Percentiles rank a stretch among this genome's conserved stretches.
These are phyloP conservation scores for Melinopterus prodromus DNA, from an alignment of 2,888 invertebrate genomes.

Conservation along the genomic window DNA sequence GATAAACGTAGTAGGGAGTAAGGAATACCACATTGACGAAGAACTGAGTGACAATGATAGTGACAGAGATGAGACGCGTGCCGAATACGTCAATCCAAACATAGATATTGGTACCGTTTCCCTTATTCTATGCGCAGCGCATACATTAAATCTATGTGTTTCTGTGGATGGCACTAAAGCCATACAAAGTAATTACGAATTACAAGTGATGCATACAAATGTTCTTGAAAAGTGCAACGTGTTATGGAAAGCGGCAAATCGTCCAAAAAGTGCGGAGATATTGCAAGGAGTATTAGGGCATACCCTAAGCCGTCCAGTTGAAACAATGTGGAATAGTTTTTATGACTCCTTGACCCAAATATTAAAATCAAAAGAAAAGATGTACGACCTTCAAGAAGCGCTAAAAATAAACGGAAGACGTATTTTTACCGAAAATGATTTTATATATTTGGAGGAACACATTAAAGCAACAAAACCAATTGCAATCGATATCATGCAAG, in stretches of 20 bases:
- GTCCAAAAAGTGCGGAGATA: constrained; percentile 20
- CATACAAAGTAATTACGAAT: neutral
- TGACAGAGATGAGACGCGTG: no score
- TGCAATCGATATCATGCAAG: constrained; percentile 12
- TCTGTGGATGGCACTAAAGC: neutral
- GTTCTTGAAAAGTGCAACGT: constrained; percentile 8
- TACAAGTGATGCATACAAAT: neutral
- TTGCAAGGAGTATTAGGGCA: constrained; percentile 16
- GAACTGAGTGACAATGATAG: no score
- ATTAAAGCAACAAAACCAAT: neutral
- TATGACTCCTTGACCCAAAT: constrained; percentile 19
- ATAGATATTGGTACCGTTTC: neutral
- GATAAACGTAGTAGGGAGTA: no score
- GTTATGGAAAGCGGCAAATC: constrained; percentile 19
- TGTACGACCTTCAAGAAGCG: neutral
- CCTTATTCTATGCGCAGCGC: neutral
- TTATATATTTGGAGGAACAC: constrained; percentile 13
- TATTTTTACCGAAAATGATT: constrained; percentile 12
- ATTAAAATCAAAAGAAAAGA: constrained; percentile 18
- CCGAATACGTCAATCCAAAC: no score
- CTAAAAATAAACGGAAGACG: constrained; percentile 7
- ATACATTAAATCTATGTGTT: constrained; percentile 8
- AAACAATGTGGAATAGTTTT: constrained; percentile 16
- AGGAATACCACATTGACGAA: no score
- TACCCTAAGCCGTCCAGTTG: constrained; percentile 6